phyloP scores from a whole-genome alignment of 2,797 vertebrate genomes.

The Pseudochirops corinnae region DNA sequence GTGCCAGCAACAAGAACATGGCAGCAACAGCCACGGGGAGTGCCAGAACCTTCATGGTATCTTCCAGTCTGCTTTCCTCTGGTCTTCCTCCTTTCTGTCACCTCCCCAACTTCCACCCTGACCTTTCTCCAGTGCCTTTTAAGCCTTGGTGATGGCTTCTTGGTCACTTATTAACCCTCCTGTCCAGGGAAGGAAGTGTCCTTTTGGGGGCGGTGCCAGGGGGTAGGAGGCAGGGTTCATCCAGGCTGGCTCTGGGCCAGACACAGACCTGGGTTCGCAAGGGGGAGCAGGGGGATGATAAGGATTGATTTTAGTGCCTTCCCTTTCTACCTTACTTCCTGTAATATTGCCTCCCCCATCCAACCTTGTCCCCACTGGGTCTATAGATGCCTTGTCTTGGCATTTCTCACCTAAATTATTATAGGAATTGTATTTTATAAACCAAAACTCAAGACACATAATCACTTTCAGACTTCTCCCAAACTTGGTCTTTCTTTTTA shows the following conservation, averaged over 20 bases:
- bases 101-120: conserved; percentile 28
- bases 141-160: conserved; percentile 27
- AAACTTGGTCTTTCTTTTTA: neutral
- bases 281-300: neutral
- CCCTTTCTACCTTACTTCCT: neutral
- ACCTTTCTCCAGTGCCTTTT: conserved; percentile 32
- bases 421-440: neutral
- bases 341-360: neutral
- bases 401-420: neutral
- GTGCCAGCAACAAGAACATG: conserved; percentile 64
- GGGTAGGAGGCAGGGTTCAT: neutral
- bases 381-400: neutral
- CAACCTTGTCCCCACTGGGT: neutral
- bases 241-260: conserved; percentile 55
- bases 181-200: conserved; percentile 54
- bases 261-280: conserved; percentile 30
- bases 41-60: neutral
- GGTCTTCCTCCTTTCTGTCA: neutral
- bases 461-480: neutral
- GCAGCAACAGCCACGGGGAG: neutral
- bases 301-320: neutral
- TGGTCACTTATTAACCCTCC: conserved; percentile 75
- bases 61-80: neutral
- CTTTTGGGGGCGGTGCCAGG: neutral
- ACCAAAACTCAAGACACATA: neutral